A percentile compares a stretch with the other conserved stretches of the same genome.
Conservation (phyloP, 2,113 vertebrate genomes). For the Proteles cristata region DNA sequence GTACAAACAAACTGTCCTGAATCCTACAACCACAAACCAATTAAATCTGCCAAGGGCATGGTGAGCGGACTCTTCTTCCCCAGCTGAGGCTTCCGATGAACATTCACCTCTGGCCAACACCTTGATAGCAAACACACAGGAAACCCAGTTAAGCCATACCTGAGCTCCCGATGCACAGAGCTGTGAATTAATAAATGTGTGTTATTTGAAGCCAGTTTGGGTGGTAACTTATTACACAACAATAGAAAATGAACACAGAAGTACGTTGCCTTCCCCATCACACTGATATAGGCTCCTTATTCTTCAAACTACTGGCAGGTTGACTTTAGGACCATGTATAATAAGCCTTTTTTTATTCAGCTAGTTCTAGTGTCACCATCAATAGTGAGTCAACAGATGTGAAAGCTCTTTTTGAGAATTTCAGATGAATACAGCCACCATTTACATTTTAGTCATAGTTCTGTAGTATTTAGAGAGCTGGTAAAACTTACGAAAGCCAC, state of each 20-base stretch:
- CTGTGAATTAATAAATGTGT: neutral
- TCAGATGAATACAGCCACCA: neutral
- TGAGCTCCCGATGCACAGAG: neutral
- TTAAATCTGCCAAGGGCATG: neutral
- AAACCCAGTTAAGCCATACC: neutral
- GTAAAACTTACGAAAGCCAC: conserved; percentile 14
- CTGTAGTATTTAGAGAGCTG: conserved; percentile 29
- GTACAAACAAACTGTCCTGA: neutral
- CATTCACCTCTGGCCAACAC: neutral
- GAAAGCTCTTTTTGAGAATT: neutral
- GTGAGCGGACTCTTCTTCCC: neutral
- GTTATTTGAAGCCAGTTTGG: neutral
- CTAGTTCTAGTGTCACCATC: neutral
- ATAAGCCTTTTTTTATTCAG: neutral
- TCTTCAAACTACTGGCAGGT: neutral
- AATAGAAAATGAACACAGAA: neutral
- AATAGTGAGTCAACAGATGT: conserved; percentile 1
- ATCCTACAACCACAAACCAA: neutral
- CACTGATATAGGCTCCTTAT: neutral
- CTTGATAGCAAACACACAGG: neutral
- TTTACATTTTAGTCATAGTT: neutral
- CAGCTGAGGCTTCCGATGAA: neutral
- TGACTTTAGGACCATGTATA: neutral
- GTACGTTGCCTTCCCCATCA: neutral
- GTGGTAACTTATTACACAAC: neutral